Conservation (phyloP, 2,113 vertebrate genomes). For the Crypturellus undulatus region DNA sequence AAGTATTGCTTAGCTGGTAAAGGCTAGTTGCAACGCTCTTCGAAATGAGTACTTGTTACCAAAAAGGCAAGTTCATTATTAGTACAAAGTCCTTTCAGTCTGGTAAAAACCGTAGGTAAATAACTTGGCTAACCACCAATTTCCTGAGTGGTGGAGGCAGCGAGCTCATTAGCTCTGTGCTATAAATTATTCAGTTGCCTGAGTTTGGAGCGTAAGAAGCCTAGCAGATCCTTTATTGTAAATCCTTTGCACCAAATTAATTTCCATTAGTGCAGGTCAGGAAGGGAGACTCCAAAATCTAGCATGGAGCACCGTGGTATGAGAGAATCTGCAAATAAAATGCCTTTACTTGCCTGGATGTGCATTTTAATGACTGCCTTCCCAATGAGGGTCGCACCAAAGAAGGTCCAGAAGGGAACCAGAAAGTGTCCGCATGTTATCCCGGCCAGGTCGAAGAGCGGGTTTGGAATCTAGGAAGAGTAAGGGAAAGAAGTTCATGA, state of each 20-base stretch:
- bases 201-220: background rate
- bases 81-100: slow-evolving; percentile 43
- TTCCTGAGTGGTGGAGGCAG: slow-evolving; percentile 64
- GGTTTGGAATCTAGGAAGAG: slow-evolving; percentile 85
- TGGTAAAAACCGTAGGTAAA: slow-evolving; percentile 54
- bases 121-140: slow-evolving; percentile 71
- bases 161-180: slow-evolving; percentile 13
- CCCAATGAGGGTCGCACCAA: slow-evolving; percentile 95
- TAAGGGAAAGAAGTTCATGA: background rate
- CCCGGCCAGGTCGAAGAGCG: slow-evolving; percentile 96
- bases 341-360: slow-evolving; percentile 86
- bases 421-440: slow-evolving; percentile 90
- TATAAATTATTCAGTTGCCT: slow-evolving; percentile 39
- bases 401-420: slow-evolving; percentile 97
- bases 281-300: slow-evolving; percentile 28
- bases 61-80: slow-evolving; percentile 13
- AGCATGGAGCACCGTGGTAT: background rate
- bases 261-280: slow-evolving; percentile 40
- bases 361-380: slow-evolving; percentile 99
- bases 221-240: slow-evolving; percentile 32
- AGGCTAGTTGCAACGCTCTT: background rate
- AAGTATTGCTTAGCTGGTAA: background rate
- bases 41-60: slow-evolving; percentile 8
- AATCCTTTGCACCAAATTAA: slow-evolving; percentile 40
- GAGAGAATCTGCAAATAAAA: background rate